Base-by-base conservation (phyloP, 2,797 vertebrate species). In the Lutjanus argentimaculatus region DNA sequence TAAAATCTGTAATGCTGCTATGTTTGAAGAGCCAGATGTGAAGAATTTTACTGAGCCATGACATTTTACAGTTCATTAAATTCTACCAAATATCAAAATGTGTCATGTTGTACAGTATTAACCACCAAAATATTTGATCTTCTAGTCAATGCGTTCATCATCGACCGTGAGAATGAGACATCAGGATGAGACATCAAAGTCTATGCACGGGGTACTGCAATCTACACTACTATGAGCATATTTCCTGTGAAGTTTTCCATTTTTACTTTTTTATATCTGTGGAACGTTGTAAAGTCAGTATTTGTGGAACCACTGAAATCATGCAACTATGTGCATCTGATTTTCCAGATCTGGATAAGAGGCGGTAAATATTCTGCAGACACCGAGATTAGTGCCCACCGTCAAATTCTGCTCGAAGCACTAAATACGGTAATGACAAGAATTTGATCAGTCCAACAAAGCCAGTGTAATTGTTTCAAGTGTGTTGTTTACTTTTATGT, bases 391-490 rank as follows among this genome's bases (percentile, higher is more conserved):
- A 2, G 0, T 40, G 8, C 12, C 40, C 53, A 30, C 15, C 0
- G 0, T 15, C 1, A 19, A 59, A 8, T 0, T 19, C 2, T 89
- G 9, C 6, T 9, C 12, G 10, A 51, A 25, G 0, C 17, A 14
- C 30, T 93, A 5, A 63, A 66, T 8, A n/a, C 21, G 84, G 90
- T 93, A 87, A 72, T 43, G 25, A 46, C 12, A 70, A 19, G 0
- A 25, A 11, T 19, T 52, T 2, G 12, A 19, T 74, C 11, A 62
- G 17, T 67, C 22, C 8, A 19, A 6, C 4, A 55, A 49, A 70
- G 7, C 8, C 15, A 2, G 2, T 0, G 1, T 1, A 14, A n/a
- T 36, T 36, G 30, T 36, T 36, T 36, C 6, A 4, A 36, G 2
- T 3, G 4, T 36, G 6, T 36, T 36, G 4, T 25, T 25, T 25